Base-by-base conservation (phyloP, 2,797 vertebrate species). In the Morelia viridis region DNA sequence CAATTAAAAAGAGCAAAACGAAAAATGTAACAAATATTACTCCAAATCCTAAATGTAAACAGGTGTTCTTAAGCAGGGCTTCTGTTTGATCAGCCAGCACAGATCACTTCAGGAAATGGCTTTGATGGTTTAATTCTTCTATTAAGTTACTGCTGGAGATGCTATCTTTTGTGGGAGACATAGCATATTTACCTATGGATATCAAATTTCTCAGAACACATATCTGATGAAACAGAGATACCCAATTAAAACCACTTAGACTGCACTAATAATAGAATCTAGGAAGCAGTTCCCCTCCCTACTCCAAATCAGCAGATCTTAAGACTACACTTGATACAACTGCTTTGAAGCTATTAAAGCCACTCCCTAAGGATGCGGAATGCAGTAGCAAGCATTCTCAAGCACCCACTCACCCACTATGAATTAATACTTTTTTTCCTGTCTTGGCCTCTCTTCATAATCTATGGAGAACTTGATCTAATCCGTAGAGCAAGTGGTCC, bases 11-110 rank as follows among this genome's bases (percentile, higher is more conserved):
- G 31, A 50, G 58, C 17, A 87, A 83, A 46, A 86, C 6, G 4
- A 19, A 62, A 50, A 53, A 89, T 64, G 35, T 62, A 87, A 50
- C 62, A 46, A 83, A 65, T 83, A 50, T 86, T 22, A 91, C 3
- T 9, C 46, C 26, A 87, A 90, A 87, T 65, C 35, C 58, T 83
- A 50, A 56, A 89, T 56, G 28, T 64, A 85, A 89, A 87, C n/a
- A 91, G 19, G 88, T 50, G 22, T 31, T 87, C 87, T 84, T 88
- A 83, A 35, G 35, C n/a, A 65, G 17, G 24, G 57, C 9, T 80
- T 57, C 17, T 56, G 13, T 50, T 91, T 89, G 17, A 89, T 91
- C 90, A 85, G 35, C 35, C 94, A 94, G 92, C 56, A 91, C 46
- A 89, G 17, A 94, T 88, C 31, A 64, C 31, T 91, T 12, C 3